Percentiles rank a stretch among this genome's conserved stretches.
Evolutionary conservation across 2,888 invertebrate genomes (phyloP).

Genomic region (Caenorhabditis uteleia): DNA sequence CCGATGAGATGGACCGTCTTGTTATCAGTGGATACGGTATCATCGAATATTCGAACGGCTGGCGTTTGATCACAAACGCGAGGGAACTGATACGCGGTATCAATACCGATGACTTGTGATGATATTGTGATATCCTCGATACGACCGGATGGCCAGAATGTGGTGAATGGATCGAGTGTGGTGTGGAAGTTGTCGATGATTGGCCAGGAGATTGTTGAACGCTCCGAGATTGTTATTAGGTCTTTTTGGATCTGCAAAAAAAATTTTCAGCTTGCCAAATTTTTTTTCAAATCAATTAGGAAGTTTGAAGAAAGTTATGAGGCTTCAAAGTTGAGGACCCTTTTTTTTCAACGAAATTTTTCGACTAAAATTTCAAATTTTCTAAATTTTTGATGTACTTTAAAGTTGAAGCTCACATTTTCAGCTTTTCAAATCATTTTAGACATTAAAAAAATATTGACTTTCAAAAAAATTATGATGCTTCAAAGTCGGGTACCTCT

Average conservation of each 20-base stretch:
- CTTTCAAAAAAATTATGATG: too few relatives aligned
- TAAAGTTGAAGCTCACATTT: too few relatives aligned
- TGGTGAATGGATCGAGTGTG: slow-evolving; percentile 48
- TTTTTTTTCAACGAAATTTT: background rate
- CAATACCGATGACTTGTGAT: slow-evolving; percentile 60
- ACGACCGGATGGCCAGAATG: slow-evolving; percentile 26
- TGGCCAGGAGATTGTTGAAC: slow-evolving; percentile 52
- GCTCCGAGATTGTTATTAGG: slow-evolving; percentile 46
- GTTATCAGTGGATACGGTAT: slow-evolving; percentile 19
- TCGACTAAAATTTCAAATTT: background rate
- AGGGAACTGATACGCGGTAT: slow-evolving; percentile 63
- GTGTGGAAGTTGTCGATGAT: slow-evolving; percentile 49
- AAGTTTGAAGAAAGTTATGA: background rate
- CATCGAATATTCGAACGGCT: slow-evolving; percentile 42
- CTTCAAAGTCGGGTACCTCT: too few relatives aligned
- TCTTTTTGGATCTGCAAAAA: slow-evolving; percentile 45
- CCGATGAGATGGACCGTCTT: slow-evolving; percentile 48
- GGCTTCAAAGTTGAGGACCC: background rate
- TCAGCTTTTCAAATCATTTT: too few relatives aligned
- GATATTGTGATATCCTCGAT: slow-evolving; percentile 51
- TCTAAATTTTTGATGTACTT: too few relatives aligned
- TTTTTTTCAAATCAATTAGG: background rate
- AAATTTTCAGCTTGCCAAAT: background rate
- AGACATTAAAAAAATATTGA: too few relatives aligned
- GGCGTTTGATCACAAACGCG: slow-evolving; percentile 63